A percentile compares a stretch with the other conserved stretches of the same genome.
phyloP scores from a whole-genome alignment of 2,888 invertebrate genomes.

The Pollenia labialis region DNA sequence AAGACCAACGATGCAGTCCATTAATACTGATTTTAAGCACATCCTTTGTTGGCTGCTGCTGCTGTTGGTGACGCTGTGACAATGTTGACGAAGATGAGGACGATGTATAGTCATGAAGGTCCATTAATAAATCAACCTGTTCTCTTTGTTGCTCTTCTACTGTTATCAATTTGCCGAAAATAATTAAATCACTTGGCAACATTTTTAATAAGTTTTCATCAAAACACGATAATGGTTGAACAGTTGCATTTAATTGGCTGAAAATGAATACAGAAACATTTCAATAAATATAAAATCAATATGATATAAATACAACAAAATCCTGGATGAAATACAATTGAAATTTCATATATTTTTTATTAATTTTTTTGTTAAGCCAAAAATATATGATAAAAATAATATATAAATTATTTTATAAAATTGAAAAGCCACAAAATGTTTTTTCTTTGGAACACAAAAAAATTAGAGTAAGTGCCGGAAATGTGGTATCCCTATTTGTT shows the following conservation, averaged over 20 bases:
- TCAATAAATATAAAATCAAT: background rate
- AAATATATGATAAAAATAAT: too few species aligned
- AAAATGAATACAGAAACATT: constrained; percentile 23
- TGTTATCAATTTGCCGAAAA: constrained; percentile 83
- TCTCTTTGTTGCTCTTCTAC: constrained; percentile 73
- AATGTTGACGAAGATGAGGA: constrained; percentile 39
- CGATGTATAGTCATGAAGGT: constrained; percentile 51
- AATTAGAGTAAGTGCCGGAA: too few species aligned
- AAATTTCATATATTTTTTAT: too few species aligned
- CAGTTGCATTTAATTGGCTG: constrained; percentile 83
- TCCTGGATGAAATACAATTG: background rate
- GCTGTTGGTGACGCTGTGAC: constrained; percentile 28
- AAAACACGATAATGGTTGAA: constrained; percentile 82
- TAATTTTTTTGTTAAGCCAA: too few species aligned
- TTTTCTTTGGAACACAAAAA: too few species aligned
- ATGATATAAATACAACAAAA: background rate
- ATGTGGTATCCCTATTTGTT: too few species aligned
- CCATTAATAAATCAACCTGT: constrained; percentile 66
- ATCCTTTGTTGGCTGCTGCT: constrained; percentile 76
- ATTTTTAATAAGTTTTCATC: constrained; percentile 83
- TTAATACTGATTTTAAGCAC: constrained; percentile 82
- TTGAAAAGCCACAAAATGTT: too few species aligned
- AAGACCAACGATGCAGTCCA: constrained; percentile 83
- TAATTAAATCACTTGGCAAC: constrained; percentile 84
- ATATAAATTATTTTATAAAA: too few species aligned